Evolutionary conservation across 2,113 vertebrate species (phyloP), one percentile per base, ranked within the genome.

Genomic region (Pelvicachromis taeniatus): DNA sequence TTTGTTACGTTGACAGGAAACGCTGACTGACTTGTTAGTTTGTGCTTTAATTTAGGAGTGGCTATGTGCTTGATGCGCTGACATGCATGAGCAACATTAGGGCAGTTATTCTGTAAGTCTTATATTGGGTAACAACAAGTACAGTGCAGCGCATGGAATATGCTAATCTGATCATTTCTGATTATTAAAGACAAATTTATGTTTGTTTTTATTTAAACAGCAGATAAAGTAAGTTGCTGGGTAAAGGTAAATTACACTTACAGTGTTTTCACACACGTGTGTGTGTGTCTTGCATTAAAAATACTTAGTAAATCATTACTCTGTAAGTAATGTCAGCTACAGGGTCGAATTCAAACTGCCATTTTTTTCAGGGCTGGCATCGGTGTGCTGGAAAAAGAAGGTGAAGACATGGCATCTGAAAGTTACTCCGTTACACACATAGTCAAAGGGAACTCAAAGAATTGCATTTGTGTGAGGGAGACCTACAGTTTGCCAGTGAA

Each of bases 1-100:
- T 93, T 90, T 89, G 94, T 83, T 90, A 4, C 45, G 87, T 91
- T 88, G 92, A 93, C 92, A 95, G 94, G 93, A 94, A 93, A 83
- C 29, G 58, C 81, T 87, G 89, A 91, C 77, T 89, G 88, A 80
- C 85, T 87, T 80, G 80, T 88, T 92, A 83, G 84, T 89, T 86
- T 85, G 83, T 13, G 56, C 85, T 93, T 89, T 92, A 84, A 91
- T 90, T 89, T 83, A 73, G 54, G 45, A 53, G 80, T 26, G 81
- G 26, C 35, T 19, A 54, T 7, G 78, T 31, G 61, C 78, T 70
- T 4, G 9, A 40, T 58, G 85, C 45, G 38, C 40, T 45, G 56
- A 35, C 77, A 77, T 56, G n/a, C 61, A 59, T 1, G 9, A 42
- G 42, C 70, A 75, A 31, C 9, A 21, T 68, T 33, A 40, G 21